A percentile compares a stretch with the other conserved stretches of the same genome.
Evolutionary conservation across 2,888 invertebrate genomes (phyloP).

Genomic region (Agrilus biguttatus): DNA sequence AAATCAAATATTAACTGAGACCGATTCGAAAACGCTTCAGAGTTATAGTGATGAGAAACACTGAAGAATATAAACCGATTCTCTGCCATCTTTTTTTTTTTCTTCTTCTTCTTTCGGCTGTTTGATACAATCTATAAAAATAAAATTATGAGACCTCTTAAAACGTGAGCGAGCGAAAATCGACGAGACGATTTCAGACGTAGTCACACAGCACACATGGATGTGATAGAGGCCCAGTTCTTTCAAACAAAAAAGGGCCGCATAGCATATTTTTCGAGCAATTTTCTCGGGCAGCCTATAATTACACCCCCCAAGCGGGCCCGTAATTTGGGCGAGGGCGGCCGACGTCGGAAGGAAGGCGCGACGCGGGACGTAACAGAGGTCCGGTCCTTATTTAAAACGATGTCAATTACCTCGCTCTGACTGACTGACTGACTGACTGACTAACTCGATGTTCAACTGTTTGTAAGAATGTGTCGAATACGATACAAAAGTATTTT

Average conservation of each 20-base stretch:
- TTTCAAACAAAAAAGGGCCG: slow-evolving; percentile 10
- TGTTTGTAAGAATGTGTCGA: too few relatives aligned
- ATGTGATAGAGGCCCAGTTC: slow-evolving; percentile 7
- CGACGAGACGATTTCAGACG: too few relatives aligned
- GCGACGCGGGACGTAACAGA: slow-evolving; percentile 22
- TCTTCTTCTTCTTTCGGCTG: too few relatives aligned
- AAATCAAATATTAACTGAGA: too few relatives aligned
- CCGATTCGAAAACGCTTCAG: too few relatives aligned
- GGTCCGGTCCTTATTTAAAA: slow-evolving; percentile 18
- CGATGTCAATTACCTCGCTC: slow-evolving; percentile 25
- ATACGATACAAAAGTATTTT: too few relatives aligned
- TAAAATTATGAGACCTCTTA: too few relatives aligned
- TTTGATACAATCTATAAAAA: too few relatives aligned
- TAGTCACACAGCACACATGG: background rate
- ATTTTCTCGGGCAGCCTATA: slow-evolving; percentile 30
- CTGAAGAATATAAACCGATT: too few relatives aligned
- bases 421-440: slow-evolving; percentile 8
- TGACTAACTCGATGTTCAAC: background rate
- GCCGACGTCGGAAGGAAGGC: slow-evolving; percentile 24
- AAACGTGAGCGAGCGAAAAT: too few relatives aligned
- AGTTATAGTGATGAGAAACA: too few relatives aligned
- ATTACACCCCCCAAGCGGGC: slow-evolving; percentile 29
- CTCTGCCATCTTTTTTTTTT: too few relatives aligned
- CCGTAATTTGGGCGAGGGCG: slow-evolving; percentile 30
- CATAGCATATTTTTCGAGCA: slow-evolving; percentile 26